These are phyloP conservation scores for Drosophila macrospina DNA, from an alignment of 2,888 invertebrate genomes.

Conservation along the genomic window DNA sequence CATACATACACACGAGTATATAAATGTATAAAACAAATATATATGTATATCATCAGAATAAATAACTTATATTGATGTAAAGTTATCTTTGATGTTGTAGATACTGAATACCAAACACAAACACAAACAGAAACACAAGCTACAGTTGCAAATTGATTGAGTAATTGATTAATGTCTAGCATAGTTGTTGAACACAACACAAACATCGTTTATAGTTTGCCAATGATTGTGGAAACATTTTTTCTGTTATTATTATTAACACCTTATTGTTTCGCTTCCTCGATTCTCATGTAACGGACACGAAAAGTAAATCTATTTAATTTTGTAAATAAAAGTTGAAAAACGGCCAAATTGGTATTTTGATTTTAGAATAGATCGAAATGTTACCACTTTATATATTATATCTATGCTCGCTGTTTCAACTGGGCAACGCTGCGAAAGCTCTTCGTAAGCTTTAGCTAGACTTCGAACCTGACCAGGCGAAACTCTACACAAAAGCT, in stretches of 20 bases:
- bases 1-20: slow-evolving; percentile 44
- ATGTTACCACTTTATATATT: not conserved
- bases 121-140: slow-evolving; percentile 39
- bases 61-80: slow-evolving; percentile 60
- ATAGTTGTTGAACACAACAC: slow-evolving; percentile 36
- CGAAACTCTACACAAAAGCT: slow-evolving; percentile 14
- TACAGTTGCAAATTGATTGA: slow-evolving; percentile 29
- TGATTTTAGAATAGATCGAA: not conserved
- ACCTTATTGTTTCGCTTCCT: slow-evolving; percentile 46
- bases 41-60: slow-evolving; percentile 48
- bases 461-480: not conserved
- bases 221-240: slow-evolving; percentile 31
- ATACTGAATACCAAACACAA: slow-evolving; percentile 63
- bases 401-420: not conserved
- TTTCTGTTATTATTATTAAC: slow-evolving; percentile 40
- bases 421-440: not conserved
- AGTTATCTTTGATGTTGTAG: slow-evolving; percentile 83
- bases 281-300: slow-evolving; percentile 52
- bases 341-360: slow-evolving; percentile 45
- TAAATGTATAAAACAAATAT: slow-evolving; percentile 29
- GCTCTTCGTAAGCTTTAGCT: slow-evolving; percentile 27
- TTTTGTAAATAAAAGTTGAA: slow-evolving; percentile 79
- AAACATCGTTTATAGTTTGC: slow-evolving; percentile 44
- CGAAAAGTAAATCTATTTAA: slow-evolving; percentile 58
- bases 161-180: slow-evolving; percentile 36